phyloP scores from a whole-genome alignment of 2,797 vertebrate species.

The Spatula clypeata region DNA sequence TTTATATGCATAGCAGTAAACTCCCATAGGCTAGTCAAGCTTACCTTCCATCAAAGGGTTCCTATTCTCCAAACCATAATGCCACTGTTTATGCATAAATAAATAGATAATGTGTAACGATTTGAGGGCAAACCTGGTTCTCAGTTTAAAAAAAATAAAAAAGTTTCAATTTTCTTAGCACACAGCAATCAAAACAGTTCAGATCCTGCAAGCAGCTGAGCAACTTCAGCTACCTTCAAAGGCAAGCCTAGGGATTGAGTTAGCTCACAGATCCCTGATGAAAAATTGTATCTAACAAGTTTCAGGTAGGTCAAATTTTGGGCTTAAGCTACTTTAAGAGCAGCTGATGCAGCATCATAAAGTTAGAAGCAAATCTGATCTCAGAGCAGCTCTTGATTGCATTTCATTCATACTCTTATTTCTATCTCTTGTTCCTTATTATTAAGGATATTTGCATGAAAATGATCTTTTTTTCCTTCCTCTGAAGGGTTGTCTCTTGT shows the following conservation, averaged over 20 bases:
- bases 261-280: constrained; percentile 17
- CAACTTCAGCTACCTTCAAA: constrained; percentile 47
- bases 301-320: constrained; percentile 67
- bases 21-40: constrained; percentile 51
- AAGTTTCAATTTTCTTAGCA: constrained; percentile 16
- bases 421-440: constrained; percentile 69
- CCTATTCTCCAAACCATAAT: constrained; percentile 49
- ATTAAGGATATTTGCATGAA: constrained; percentile 70
- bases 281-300: constrained; percentile 44
- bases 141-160: background rate
- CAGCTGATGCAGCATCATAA: constrained; percentile 47
- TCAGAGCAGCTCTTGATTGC: constrained; percentile 61
- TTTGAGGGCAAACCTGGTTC: constrained; percentile 43
- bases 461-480: constrained; percentile 60
- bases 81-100: constrained; percentile 69
- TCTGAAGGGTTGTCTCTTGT: constrained; percentile 64
- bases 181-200: constrained; percentile 6
- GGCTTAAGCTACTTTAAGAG: constrained; percentile 45
- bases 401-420: constrained; percentile 72
- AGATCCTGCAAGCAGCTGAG: background rate
- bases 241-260: background rate
- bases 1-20: constrained; percentile 55
- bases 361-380: constrained; percentile 67
- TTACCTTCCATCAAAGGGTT: constrained; percentile 44
- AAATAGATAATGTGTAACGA: constrained; percentile 53